Conservation (phyloP, 2,888 invertebrate genomes). For the Plemyria rubiginata region DNA sequence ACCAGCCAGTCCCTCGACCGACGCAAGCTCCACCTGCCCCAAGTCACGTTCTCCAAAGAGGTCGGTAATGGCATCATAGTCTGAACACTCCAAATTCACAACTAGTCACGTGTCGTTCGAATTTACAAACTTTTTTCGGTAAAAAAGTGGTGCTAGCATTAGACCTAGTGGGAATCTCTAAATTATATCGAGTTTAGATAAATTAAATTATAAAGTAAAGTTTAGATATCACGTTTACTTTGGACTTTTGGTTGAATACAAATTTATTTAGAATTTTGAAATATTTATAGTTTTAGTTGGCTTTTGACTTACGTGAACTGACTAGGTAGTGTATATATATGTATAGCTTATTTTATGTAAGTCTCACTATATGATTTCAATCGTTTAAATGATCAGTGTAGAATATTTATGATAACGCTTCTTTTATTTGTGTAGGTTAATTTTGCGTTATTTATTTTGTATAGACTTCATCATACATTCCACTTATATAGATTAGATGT, state of each 20-base stretch:
- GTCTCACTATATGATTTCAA: background rate
- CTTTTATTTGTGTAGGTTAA: slow-evolving; percentile 19
- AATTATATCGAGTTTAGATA: slow-evolving; percentile 29
- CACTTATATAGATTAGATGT: slow-evolving; percentile 53
- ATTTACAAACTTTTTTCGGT: slow-evolving; percentile 44
- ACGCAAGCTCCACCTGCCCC: slow-evolving; percentile 89
- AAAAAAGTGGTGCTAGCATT: slow-evolving; percentile 61
- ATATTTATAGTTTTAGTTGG: background rate
- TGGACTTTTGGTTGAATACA: slow-evolving; percentile 6
- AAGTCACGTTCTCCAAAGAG: slow-evolving; percentile 95
- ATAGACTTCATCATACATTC: slow-evolving; percentile 68
- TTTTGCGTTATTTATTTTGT: slow-evolving; percentile 56
- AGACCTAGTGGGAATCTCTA: slow-evolving; percentile 41
- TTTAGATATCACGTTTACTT: slow-evolving; percentile 10
- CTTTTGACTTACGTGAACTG: background rate
- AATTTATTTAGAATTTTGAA: slow-evolving; percentile 2
- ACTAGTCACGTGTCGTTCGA: slow-evolving; percentile 55
- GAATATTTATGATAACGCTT: background rate
- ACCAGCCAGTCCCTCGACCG: slow-evolving; percentile 86
- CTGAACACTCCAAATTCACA: slow-evolving; percentile 63
- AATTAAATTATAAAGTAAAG: slow-evolving; percentile 33
- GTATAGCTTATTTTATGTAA: background rate
- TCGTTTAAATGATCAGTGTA: background rate
- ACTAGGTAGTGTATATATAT: slow-evolving; percentile 2
- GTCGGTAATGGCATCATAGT: slow-evolving; percentile 95